Conservation (phyloP, 2,888 invertebrate species). For the Hirtodrosophila alboralis region DNA sequence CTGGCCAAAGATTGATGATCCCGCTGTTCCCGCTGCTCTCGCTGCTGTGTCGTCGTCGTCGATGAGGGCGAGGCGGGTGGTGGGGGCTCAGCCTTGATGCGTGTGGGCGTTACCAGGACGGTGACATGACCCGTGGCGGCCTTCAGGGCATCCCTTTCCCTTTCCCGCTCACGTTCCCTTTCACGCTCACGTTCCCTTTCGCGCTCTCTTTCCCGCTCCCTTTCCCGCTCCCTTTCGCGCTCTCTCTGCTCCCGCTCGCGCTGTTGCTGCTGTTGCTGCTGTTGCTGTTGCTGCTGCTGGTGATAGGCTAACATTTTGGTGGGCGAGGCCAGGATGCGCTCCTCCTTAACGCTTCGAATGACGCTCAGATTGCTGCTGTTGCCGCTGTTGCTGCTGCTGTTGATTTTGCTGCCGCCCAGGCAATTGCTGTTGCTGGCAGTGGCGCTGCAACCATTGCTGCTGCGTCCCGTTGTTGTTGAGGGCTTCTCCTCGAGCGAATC, state of each 20-base stretch:
- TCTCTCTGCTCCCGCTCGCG: constrained; percentile 71
- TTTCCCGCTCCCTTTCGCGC: constrained; percentile 62
- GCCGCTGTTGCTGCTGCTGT: constrained; percentile 34
- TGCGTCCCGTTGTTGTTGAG: constrained; percentile 77
- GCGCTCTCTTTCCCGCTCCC: constrained; percentile 61
- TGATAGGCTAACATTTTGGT: constrained; percentile 82
- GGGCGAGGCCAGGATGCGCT: constrained; percentile 82
- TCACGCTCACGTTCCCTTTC: constrained; percentile 71
- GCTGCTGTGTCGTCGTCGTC: no score
- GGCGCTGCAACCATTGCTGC: constrained; percentile 70
- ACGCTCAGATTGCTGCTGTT: constrained; percentile 78
- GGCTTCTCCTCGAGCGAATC: constrained; percentile 83
- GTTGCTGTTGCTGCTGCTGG: constrained; percentile 72
- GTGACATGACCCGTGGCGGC: constrained; percentile 82
- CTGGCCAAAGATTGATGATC: constrained; percentile 46
- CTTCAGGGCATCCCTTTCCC: constrained; percentile 49
- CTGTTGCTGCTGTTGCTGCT: constrained; percentile 71
- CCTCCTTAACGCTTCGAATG: constrained; percentile 84
- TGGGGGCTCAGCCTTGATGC: constrained; percentile 84
- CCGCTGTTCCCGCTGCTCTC: constrained; percentile 54
- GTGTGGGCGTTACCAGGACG: constrained; percentile 85
- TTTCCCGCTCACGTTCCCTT: constrained; percentile 62
- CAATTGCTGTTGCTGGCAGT: constrained; percentile 31
- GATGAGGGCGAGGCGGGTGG: constrained; percentile 73
- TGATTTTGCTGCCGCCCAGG: constrained; percentile 31